Evolutionary conservation across 2,888 invertebrate genomes (phyloP).

Genomic region (Pinctada fucata): DNA sequence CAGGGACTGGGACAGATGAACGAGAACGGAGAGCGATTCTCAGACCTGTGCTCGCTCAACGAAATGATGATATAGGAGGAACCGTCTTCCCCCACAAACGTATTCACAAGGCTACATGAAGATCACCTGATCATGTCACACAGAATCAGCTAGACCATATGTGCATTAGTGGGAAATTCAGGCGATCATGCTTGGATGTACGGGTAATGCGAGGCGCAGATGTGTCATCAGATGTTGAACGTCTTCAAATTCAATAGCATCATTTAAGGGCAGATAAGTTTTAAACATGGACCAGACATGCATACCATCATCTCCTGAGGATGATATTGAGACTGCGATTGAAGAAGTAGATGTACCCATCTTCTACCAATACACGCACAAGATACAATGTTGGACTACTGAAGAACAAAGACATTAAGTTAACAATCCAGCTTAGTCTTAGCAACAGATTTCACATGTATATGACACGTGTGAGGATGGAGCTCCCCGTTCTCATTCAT

Average conservation of each 20-base stretch:
- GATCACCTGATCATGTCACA: slow-evolving; percentile 8
- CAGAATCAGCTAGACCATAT: slow-evolving; percentile 8
- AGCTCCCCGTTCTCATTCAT: too few species aligned
- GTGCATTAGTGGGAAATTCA: slow-evolving; percentile 6
- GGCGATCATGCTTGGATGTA: not conserved
- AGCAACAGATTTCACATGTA: not conserved
- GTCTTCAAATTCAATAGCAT: too few species aligned
- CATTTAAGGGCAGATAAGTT: too few species aligned
- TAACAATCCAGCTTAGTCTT: not conserved
- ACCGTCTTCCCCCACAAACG: not conserved
- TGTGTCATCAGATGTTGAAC: not conserved
- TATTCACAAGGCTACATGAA: not conserved
- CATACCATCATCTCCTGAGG: not conserved
- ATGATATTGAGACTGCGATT: not conserved
- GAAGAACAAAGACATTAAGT: slow-evolving; percentile 1
- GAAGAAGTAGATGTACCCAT: not conserved
- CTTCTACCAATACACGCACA: not conserved
- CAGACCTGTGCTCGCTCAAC: slow-evolving; percentile 8
- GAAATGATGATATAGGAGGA: not conserved
- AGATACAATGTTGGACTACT: not conserved
- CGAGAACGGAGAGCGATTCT: slow-evolving; percentile 7
- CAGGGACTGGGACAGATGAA: slow-evolving; percentile 8
- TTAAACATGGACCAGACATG: too few species aligned
- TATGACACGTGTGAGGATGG: too few species aligned
- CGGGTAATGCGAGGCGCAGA: not conserved